Base-by-base conservation (phyloP, 2,113 vertebrate genomes). In the Paradoxurus hermaphroditus region DNA sequence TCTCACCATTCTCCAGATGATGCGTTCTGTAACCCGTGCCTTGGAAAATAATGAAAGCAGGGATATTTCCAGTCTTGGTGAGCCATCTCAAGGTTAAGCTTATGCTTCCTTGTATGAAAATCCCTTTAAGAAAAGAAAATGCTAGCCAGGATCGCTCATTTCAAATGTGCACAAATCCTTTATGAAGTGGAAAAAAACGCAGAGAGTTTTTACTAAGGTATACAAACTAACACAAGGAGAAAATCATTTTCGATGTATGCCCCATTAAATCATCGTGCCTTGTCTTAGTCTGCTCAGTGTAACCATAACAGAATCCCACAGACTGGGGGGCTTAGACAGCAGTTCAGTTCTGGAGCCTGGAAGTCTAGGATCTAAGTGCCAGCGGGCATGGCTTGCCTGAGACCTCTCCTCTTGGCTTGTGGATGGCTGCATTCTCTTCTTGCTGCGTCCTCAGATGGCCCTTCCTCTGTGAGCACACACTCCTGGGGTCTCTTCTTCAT, bases 261-360 rank as follows among this genome's bases (percentile, higher is more conserved):
- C 49, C 39, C 14, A 36, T 0, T 8, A n/a, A 29, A 39, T 13
- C 7, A 10, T 14, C 6, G 3, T 18, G 16, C 18, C 15, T 27
- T 53, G 3, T 56, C 79, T 56, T 44, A 21, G 10, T 46, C 36
- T 46, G 23, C 39, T 79, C 31, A 29, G 27, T 25, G 5, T 56
- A n/a, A 73, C 25, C 21, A 13, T 19, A 18, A 82, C 23, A 62
- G 6, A 65, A 4, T 14, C 31, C 13, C 44, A 53, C 19, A 82
- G 56, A n/a, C 53, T 7, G 3, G 27, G 63, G 2, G 12, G 63
- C 29, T 51, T 36, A 29, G 67, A 41, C 46, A 56, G 31, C 21
- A 56, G 49, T 31, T 23, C 21, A n/a, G 19, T n/a, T 82, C 21
- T 59, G 27, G 78, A 82, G 63, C 3, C 18, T 56, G 77, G 79